Conservation (phyloP, 2,888 invertebrate genomes). For the Torymus texanus region DNA sequence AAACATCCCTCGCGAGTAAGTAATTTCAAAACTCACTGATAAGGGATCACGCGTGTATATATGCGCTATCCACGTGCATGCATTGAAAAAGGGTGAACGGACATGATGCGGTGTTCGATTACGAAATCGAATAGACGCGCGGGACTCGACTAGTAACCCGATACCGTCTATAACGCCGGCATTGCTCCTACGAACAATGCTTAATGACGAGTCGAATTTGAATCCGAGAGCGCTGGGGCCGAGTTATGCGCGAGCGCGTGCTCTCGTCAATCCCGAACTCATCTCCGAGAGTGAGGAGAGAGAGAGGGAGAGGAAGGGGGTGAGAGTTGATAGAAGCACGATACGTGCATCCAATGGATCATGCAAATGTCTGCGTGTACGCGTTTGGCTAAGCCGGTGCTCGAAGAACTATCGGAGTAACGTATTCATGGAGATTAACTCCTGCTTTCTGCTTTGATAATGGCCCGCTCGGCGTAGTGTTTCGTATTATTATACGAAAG, state of each 20-base stretch:
- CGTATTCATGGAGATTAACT: no score
- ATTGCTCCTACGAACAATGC: constrained; percentile 19
- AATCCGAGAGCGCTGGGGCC: no score
- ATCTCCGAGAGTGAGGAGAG: no score
- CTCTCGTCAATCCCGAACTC: no score
- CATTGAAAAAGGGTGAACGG: neutral
- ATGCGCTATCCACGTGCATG: no score
- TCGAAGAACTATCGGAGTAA: no score
- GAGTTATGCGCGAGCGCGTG: no score
- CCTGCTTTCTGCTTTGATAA: no score
- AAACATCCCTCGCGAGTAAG: neutral
- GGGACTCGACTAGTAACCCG: constrained; percentile 21
- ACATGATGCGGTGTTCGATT: constrained; percentile 22
- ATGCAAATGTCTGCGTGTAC: neutral
- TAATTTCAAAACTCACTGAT: neutral
- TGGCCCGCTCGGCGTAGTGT: no score
- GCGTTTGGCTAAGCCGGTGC: no score
- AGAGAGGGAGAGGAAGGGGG: neutral
- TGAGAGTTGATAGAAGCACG: neutral
- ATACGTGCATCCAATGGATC: no score
- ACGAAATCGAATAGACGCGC: constrained; percentile 27
- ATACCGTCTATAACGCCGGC: constrained; percentile 8
- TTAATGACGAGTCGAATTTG: constrained; percentile 25
- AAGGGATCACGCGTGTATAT: neutral
- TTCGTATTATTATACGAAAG: no score